These are phyloP conservation scores for Danio albolineatus DNA, from an alignment of 2,797 vertebrate species.

Conservation along the genomic window DNA sequence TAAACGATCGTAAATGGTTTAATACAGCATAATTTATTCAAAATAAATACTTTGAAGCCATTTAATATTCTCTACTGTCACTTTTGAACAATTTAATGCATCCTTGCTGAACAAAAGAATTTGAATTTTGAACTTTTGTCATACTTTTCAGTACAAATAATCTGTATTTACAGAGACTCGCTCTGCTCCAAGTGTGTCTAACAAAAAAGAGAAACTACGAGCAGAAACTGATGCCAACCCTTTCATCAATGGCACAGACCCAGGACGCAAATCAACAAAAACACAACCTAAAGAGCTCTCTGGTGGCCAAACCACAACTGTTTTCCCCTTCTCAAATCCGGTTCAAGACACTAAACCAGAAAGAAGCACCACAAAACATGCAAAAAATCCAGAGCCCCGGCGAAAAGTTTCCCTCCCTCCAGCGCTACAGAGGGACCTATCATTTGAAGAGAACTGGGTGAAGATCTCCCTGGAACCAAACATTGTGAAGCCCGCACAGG, in stretches of 20 bases:
- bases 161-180: slow-evolving; percentile 5
- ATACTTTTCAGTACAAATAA: background rate
- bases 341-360: slow-evolving; percentile 24
- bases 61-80: background rate
- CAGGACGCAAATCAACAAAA: slow-evolving; percentile 20
- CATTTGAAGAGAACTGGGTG: slow-evolving; percentile 54
- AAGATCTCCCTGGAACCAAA: slow-evolving; percentile 42
- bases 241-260: background rate
- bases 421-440: slow-evolving; percentile 39
- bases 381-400: slow-evolving; percentile 24
- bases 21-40: background rate
- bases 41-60: background rate
- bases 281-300: slow-evolving; percentile 11
- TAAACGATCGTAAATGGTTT: background rate
- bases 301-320: background rate
- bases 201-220: background rate
- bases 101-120: background rate
- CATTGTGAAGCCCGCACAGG: background rate
- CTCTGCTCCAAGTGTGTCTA: background rate
- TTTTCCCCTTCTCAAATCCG: background rate
- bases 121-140: background rate
- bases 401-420: slow-evolving; percentile 42
- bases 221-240: slow-evolving; percentile 2
- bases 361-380: background rate
- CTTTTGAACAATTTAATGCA: background rate